Percentiles rank a stretch among this genome's conserved stretches.
These are phyloP conservation scores for Coracopsis vasa DNA, from an alignment of 2,113 vertebrate species.

Conservation along the genomic window DNA sequence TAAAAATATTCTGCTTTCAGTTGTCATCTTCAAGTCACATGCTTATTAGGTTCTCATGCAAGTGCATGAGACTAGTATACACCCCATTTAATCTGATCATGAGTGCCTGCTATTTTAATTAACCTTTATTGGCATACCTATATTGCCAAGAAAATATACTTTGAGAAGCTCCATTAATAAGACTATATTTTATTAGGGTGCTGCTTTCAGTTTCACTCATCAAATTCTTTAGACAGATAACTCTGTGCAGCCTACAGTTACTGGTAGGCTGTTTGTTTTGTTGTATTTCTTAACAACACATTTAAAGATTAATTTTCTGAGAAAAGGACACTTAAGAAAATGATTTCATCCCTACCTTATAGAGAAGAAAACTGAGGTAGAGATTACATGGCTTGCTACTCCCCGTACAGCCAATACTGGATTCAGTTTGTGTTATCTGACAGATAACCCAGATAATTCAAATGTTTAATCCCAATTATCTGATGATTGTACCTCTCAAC, in stretches of 20 bases:
- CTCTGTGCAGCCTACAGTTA: not conserved
- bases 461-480: not conserved
- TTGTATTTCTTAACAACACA: not conserved
- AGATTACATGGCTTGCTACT: not conserved
- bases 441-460: not conserved
- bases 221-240: not conserved
- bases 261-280: not conserved
- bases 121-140: slow-evolving; percentile 44
- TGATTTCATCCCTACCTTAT: not conserved
- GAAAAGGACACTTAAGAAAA: not conserved
- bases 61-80: slow-evolving; percentile 9
- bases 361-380: not conserved
- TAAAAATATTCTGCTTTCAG: slow-evolving; percentile 13
- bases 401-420: rapidly evolving
- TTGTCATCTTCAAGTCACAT: slow-evolving; percentile 39
- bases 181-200: not conserved
- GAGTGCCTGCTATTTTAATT: slow-evolving; percentile 51
- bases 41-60: slow-evolving; percentile 22
- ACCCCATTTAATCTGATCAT: slow-evolving; percentile 37
- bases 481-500: not conserved
- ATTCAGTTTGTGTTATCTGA: not conserved
- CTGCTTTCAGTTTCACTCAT: not conserved
- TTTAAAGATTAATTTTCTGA: not conserved
- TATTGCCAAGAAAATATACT: slow-evolving; percentile 10
- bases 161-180: slow-evolving; percentile 22